phyloP scores from a whole-genome alignment of 64 coral and sea anemone species.

The Actinia tenebrosa region DNA sequence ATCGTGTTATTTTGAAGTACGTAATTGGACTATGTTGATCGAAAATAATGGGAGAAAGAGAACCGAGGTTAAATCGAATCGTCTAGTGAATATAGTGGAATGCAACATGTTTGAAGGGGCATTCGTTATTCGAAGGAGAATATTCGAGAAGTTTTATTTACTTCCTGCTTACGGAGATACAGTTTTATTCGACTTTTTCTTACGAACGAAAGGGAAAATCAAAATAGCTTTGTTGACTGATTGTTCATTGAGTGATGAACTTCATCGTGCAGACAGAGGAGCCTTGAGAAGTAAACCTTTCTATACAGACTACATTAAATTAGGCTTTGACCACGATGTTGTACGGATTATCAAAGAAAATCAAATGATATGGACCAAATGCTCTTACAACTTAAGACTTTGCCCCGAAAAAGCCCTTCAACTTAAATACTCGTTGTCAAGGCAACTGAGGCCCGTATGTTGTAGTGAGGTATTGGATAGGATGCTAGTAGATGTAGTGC shows the following conservation, averaged over 20 bases:
- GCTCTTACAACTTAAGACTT: conserved; percentile 3
- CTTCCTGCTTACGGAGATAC: conserved; percentile 44
- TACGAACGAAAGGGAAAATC: conserved; percentile 51
- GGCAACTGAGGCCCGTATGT: conserved; percentile 41
- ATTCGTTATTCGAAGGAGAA: conserved; percentile 45
- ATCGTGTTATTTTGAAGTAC: not conserved
- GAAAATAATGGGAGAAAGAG: not conserved
- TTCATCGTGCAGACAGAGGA: conserved; percentile 39
- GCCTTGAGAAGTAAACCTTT: not conserved
- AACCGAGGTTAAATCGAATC: not conserved
- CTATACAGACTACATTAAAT: conserved; percentile 49
- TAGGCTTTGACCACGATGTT: conserved; percentile 39
- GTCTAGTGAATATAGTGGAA: not conserved
- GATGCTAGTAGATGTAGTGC: conserved; percentile 23
- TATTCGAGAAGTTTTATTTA: conserved; percentile 29
- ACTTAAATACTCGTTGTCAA: not conserved
- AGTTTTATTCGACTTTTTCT: conserved; percentile 35
- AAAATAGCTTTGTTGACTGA: conserved; percentile 44
- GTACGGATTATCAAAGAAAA: conserved; percentile 42
- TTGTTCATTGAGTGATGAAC: not conserved
- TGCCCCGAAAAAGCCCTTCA: conserved; percentile 19
- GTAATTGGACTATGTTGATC: conserved; percentile 1
- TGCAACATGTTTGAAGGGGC: conserved; percentile 49
- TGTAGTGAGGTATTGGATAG: conserved; percentile 35
- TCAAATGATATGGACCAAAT: conserved; percentile 53